Evolutionary conservation across 2,888 invertebrate genomes (phyloP).

Genomic region (Phortica magna): DNA sequence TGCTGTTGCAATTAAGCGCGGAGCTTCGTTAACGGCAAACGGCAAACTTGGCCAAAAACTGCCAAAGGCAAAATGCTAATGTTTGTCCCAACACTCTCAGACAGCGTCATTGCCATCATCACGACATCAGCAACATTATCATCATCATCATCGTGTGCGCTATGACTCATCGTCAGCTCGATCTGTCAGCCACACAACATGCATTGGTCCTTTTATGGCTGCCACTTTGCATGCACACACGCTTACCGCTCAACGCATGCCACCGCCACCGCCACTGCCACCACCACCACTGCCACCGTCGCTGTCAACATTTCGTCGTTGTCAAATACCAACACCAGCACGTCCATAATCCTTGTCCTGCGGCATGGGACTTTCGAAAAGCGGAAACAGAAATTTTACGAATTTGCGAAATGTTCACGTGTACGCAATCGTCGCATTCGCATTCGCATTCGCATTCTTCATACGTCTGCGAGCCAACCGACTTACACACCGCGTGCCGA

Average conservation of each 20-base stretch:
- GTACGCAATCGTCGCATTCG: constrained; percentile 28
- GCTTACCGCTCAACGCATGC: constrained; percentile 49
- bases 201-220: constrained; percentile 61
- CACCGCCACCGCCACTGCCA: not conserved
- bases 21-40: constrained; percentile 20
- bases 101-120: not conserved
- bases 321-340: constrained; percentile 48
- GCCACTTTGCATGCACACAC: constrained; percentile 67
- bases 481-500: not conserved
- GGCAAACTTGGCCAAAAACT: not conserved
- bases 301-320: not conserved
- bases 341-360: constrained; percentile 75
- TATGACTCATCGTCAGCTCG: not conserved
- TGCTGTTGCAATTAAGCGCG: constrained; percentile 19
- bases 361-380: constrained; percentile 76
- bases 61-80: constrained; percentile 32
- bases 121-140: not conserved
- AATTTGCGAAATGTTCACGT: constrained; percentile 56
- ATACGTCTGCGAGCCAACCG: not conserved
- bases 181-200: not conserved
- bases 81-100: constrained; percentile 28
- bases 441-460: constrained; percentile 47
- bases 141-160: constrained; percentile 19
- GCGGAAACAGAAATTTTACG: constrained; percentile 75
- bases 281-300: not conserved